A percentile compares a stretch with the other conserved stretches of the same genome.
phyloP scores from a whole-genome alignment of 2,113 vertebrate species.

The Patagioenas fasciata region DNA sequence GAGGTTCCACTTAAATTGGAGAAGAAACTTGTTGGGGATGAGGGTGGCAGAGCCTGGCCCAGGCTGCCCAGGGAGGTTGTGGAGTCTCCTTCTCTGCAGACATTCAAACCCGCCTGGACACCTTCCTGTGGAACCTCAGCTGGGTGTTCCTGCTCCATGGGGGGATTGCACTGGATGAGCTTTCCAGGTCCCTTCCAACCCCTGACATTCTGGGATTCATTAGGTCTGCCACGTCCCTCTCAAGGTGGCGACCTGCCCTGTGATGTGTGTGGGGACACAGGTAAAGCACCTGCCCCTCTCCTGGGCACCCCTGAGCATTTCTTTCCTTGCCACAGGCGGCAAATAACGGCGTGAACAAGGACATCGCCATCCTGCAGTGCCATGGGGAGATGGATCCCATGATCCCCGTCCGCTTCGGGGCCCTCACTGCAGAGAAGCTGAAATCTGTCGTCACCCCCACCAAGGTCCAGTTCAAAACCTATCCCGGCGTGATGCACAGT shows the following conservation, averaged over 20 bases:
- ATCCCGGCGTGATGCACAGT: slow-evolving; percentile 87
- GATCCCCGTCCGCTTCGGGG: slow-evolving; percentile 89
- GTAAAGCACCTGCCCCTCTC: not conserved
- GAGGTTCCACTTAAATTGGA: no score
- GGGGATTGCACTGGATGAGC: no score
- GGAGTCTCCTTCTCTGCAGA: no score
- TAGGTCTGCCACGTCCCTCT: not conserved
- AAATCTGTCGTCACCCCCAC: slow-evolving; percentile 84
- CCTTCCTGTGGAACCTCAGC: no score
- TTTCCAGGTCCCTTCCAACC: no score
- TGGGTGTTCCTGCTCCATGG: no score
- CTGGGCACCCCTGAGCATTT: not conserved
- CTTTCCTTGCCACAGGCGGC: slow-evolving; percentile 78
- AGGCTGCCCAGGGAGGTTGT: no score
- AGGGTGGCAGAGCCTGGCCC: no score
- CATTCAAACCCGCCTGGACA: no score
- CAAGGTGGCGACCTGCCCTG: not conserved
- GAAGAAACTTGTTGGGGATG: no score
- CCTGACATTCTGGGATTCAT: no score
- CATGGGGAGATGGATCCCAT: slow-evolving; percentile 91
- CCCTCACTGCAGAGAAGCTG: slow-evolving; percentile 90
- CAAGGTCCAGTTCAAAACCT: slow-evolving; percentile 90
- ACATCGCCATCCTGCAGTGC: slow-evolving; percentile 93
- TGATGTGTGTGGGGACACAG: accelerated
- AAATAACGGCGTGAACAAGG: slow-evolving; percentile 82